Conservation (phyloP, 2,797 vertebrate species). For the Bucorvus abyssinicus region DNA sequence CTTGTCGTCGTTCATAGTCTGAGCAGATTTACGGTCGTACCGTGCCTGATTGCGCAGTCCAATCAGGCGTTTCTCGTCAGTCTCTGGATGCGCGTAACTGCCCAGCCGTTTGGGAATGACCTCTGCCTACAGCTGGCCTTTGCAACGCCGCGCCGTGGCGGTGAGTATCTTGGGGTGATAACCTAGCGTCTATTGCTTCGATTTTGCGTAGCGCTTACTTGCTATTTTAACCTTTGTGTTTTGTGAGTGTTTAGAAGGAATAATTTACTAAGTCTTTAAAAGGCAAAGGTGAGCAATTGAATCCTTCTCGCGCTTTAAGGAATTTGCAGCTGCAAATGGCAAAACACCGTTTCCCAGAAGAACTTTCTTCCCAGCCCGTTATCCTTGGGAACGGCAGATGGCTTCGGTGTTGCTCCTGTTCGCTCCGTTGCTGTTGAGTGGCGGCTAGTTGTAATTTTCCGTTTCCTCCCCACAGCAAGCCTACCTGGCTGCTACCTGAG, state of each 20-base stretch:
- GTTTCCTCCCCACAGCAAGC: background rate
- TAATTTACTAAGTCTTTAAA: background rate
- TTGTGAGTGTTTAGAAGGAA: background rate
- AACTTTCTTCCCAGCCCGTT: background rate
- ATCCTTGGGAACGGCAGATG: background rate
- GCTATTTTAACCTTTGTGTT: background rate
- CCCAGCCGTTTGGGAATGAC: background rate
- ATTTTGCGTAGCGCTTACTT: background rate
- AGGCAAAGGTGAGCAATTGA: background rate
- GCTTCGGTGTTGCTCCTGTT: background rate
- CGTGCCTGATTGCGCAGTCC: background rate
- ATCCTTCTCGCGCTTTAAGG: background rate
- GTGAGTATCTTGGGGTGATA: background rate
- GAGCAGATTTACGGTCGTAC: background rate
- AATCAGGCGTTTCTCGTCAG: background rate
- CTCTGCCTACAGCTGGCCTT: background rate
- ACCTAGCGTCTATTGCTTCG: background rate
- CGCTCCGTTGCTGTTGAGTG: background rate
- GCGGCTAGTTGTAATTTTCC: background rate
- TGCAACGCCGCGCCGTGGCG: background rate
- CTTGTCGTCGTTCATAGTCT: background rate
- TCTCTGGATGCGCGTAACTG: background rate
- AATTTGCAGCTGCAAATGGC: background rate
- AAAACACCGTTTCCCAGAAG: background rate
- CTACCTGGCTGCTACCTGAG: background rate